Evolutionary conservation across 2,888 invertebrate genomes (phyloP).

Genomic region (Dolichomitus sp.): DNA sequence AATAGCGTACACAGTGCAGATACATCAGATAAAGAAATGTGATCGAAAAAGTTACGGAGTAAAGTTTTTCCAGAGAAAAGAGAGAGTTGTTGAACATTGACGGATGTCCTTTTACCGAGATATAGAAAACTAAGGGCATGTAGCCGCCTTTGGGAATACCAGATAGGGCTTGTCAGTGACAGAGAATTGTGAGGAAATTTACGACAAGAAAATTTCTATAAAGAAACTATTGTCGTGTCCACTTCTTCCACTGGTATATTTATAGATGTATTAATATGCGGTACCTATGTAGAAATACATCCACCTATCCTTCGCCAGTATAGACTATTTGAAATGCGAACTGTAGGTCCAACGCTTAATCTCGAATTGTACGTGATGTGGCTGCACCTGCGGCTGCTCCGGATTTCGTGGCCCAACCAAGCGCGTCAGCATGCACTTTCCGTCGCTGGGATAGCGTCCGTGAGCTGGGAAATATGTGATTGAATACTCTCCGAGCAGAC

Average conservation of each 20-base stretch:
- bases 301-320: not conserved
- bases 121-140: constrained; percentile 38
- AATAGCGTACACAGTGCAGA: not conserved
- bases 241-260: not conserved
- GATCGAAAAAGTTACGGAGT: constrained; percentile 40
- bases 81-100: constrained; percentile 40
- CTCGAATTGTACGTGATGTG: constrained; percentile 50
- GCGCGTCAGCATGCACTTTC: constrained; percentile 43
- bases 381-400: constrained; percentile 47
- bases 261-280: not conserved
- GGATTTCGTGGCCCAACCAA: constrained; percentile 38
- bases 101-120: constrained; percentile 43
- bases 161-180: constrained; percentile 25
- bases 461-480: constrained; percentile 15
- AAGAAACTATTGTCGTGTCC: constrained; percentile 16
- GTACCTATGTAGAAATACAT: not conserved
- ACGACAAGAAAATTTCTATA: constrained; percentile 21
- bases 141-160: not conserved
- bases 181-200: constrained; percentile 6
- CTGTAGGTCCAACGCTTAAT: constrained; percentile 40
- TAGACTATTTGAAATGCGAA: constrained; percentile 34
- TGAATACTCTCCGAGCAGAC: constrained; percentile 17
- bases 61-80: constrained; percentile 37
- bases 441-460: constrained; percentile 5
- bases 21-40: constrained; percentile 8